A percentile compares a stretch with the other conserved stretches of the same genome.
Conservation (phyloP, 2,888 invertebrate genomes). For the Pediacus dermestoides region DNA sequence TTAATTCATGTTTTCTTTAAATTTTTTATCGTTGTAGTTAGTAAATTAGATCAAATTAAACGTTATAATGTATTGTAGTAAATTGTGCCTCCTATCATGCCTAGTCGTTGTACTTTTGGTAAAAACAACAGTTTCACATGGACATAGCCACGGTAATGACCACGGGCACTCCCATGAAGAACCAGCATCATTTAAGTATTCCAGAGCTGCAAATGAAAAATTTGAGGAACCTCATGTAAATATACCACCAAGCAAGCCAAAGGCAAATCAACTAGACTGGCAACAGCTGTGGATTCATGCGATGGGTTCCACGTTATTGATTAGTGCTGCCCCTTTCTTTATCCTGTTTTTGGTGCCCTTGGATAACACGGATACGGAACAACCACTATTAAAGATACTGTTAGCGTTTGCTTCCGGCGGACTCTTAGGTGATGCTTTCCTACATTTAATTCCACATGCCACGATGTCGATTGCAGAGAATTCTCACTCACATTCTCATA, state of each 20-base stretch:
- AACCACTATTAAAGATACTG: constrained; percentile 83
- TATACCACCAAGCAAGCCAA: constrained; percentile 18
- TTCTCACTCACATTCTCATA: constrained; percentile 30
- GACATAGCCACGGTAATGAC: constrained; percentile 16
- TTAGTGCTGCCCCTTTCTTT: constrained; percentile 92
- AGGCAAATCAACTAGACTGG: constrained; percentile 23
- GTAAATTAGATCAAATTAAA: too few relatives aligned
- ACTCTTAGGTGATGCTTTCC: constrained; percentile 95
- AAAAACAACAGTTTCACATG: constrained; percentile 4
- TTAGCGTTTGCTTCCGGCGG: constrained; percentile 94
- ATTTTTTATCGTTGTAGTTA: too few relatives aligned
- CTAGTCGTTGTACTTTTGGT: background rate
- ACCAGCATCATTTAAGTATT: constrained; percentile 79
- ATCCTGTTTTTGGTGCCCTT: constrained; percentile 91
- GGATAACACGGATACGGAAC: constrained; percentile 78
- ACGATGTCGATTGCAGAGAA: constrained; percentile 55
- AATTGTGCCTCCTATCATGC: background rate
- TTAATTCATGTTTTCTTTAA: too few relatives aligned
- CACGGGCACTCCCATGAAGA: constrained; percentile 49
- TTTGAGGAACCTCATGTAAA: constrained; percentile 20
- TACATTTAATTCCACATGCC: constrained; percentile 98
- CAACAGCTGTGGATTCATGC: constrained; percentile 71
- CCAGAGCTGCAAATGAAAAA: constrained; percentile 58
- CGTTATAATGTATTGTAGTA: too few relatives aligned
- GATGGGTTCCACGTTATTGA: constrained; percentile 84